A percentile compares a stretch with the other conserved stretches of the same genome.
Conservation (phyloP, 2,797 vertebrate genomes). For the Enteromius mattozi region DNA sequence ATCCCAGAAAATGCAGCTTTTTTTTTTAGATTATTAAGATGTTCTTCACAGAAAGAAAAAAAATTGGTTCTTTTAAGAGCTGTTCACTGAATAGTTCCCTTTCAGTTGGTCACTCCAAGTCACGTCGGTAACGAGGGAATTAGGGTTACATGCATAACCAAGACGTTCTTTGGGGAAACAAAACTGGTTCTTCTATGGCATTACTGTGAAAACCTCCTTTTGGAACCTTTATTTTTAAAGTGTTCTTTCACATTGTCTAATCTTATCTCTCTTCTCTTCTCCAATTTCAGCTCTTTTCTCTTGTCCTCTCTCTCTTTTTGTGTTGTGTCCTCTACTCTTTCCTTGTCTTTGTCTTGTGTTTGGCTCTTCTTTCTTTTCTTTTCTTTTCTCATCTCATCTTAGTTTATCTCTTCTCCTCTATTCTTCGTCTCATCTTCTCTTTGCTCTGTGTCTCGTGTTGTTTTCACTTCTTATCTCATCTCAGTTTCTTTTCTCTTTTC, state of each 20-base stretch:
- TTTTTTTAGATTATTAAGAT: background rate
- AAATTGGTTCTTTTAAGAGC: background rate
- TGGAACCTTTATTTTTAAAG: background rate
- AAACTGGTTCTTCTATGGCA: background rate
- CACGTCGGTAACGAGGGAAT: too few relatives aligned
- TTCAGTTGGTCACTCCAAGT: too few relatives aligned
- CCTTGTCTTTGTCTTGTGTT: background rate
- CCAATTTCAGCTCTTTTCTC: background rate
- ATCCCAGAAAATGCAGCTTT: too few relatives aligned
- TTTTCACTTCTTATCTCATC: background rate
- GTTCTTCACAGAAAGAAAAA: background rate
- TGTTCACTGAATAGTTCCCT: background rate
- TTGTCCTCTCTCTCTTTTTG: background rate
- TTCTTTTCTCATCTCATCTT: background rate
- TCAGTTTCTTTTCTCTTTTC: background rate
- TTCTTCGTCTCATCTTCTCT: background rate
- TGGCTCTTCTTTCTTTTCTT: constrained; percentile 26
- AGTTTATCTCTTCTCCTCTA: background rate
- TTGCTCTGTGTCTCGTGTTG: background rate
- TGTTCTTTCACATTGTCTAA: background rate
- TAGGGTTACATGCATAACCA: too few relatives aligned
- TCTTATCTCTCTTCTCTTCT: background rate
- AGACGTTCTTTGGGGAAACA: background rate
- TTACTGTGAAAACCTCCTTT: background rate
- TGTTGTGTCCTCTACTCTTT: background rate